Percentiles rank a stretch among this genome's conserved stretches.
Conservation (phyloP, 2,113 vertebrate genomes). For the Sinocyclocheilus grahami region DNA sequence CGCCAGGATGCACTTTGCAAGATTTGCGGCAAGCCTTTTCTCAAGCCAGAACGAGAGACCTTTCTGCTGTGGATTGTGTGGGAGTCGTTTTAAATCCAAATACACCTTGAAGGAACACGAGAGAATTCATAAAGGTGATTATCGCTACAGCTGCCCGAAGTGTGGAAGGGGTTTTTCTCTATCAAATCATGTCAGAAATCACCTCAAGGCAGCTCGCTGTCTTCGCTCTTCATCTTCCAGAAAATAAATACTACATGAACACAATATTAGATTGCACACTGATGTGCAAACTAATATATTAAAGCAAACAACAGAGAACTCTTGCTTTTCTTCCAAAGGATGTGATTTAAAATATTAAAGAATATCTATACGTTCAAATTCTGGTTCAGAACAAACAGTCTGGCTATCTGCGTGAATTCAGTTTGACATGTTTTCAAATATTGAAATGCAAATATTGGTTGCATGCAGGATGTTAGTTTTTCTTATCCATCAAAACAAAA, state of each 20-base stretch:
- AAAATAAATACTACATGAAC: neutral
- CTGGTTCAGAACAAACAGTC: neutral
- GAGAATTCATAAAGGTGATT: conserved; percentile 48
- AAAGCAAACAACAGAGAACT: neutral
- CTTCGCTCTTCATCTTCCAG: neutral
- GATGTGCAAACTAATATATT: neutral
- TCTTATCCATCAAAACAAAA: neutral
- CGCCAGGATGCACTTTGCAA: too few relatives aligned
- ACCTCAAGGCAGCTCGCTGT: conserved; percentile 26
- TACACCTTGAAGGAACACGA: too few relatives aligned
- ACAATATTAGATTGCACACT: neutral
- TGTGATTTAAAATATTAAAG: neutral
- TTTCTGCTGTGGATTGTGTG: too few relatives aligned
- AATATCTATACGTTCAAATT: neutral
- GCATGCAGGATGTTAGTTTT: neutral
- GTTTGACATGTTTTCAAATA: neutral
- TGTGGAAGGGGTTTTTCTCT: conserved; percentile 42
- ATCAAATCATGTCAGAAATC: conserved; percentile 44
- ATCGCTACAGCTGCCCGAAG: conserved; percentile 45
- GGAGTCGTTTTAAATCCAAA: too few relatives aligned
- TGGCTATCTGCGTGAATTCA: neutral
- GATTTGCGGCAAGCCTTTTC: too few relatives aligned
- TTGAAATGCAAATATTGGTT: neutral
- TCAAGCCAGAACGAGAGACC: too few relatives aligned
- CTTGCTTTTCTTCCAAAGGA: neutral